Evolutionary conservation across 2,888 invertebrate species (phyloP).

Genomic region (Lissocephala sabroskyi): DNA sequence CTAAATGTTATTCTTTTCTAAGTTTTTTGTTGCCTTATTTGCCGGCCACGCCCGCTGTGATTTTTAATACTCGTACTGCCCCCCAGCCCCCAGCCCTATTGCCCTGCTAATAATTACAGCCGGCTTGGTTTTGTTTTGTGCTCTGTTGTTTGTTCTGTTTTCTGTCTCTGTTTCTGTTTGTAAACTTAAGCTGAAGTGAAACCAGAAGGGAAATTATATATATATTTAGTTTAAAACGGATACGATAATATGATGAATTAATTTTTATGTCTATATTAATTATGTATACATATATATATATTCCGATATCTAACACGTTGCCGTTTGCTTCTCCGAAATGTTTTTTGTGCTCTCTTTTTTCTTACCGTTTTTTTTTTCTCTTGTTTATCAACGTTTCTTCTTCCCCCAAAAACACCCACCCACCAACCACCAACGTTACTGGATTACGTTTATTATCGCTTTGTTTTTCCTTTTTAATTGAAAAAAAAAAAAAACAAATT

Average conservation of each 20-base stretch:
- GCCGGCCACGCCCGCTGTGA: too few species aligned
- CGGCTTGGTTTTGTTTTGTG: too few species aligned
- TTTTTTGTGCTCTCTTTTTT: conserved; percentile 43
- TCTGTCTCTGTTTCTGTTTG: background rate
- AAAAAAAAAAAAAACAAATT: background rate
- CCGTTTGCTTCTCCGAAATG: conserved; percentile 40
- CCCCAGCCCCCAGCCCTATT: too few species aligned
- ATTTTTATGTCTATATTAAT: too few species aligned
- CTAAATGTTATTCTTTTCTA: too few species aligned
- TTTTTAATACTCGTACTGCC: too few species aligned
- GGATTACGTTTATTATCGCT: background rate
- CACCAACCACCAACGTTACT: too few species aligned
- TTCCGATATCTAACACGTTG: conserved; percentile 36
- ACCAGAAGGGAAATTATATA: background rate
- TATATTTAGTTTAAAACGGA: too few species aligned
- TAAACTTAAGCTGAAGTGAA: conserved; percentile 5
- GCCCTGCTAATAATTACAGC: too few species aligned
- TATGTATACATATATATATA: background rate
- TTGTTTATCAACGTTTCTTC: conserved; percentile 11
- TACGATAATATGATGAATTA: too few species aligned
- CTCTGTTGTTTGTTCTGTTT: too few species aligned
- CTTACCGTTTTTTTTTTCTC: conserved; percentile 34
- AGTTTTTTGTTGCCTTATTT: too few species aligned
- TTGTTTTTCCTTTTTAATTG: conserved; percentile 9
- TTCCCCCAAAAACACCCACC: conserved; percentile 7